Base-by-base conservation (phyloP, 1,140 invertebrate genomes). In the Drosophila saltans region DNA sequence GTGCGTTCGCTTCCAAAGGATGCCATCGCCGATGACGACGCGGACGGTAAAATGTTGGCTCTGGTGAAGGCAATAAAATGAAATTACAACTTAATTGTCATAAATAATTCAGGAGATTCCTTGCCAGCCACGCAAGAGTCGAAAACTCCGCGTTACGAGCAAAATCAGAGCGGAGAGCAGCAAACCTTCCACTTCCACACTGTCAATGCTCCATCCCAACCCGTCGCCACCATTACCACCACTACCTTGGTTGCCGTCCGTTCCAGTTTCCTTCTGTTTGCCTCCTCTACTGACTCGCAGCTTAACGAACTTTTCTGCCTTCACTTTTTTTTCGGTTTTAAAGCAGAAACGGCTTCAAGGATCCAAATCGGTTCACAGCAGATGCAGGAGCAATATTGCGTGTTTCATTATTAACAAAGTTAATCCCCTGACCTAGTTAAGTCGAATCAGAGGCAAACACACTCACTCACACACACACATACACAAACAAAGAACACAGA, bases 41-140 rank as follows among this genome's bases (percentile, higher is more conserved):
- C 48, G 65, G 63, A 73, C 75, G 75, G 69, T 80, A 63, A 77
- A 78, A 80, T 75, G 78, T 78, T 78, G 76, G 75, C 78, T 78
- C 75, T 75, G 76, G 69, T 65, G 78, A 75, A 75, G 75, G 78
- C 78, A 81, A 81, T 81, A 81, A 81, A 81, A 81, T 81, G 78
- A 81, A 81, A 81, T 81, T 81, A 81, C 75, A 81, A 81, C 78
- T 81, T 81, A 81, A 81, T 81, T 81, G 78, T 81, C 78, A 81
- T 81, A 81, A 81, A 81, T 81, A 81, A 81, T 81, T 81, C 78
- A 81, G 68, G 52, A 81, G 75, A 81, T 78, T 78, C 66, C 75
- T 75, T 76, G 58, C 57, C 69, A 69, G 61, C 58, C 36, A 66
- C 59, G 69, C 57, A 56, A 45, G 65, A 75, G 60, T 72, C 77